Percentiles rank a stretch among this genome's conserved stretches.
Conservation (phyloP, 2,113 vertebrate species). For the Vidua chalybeata region DNA sequence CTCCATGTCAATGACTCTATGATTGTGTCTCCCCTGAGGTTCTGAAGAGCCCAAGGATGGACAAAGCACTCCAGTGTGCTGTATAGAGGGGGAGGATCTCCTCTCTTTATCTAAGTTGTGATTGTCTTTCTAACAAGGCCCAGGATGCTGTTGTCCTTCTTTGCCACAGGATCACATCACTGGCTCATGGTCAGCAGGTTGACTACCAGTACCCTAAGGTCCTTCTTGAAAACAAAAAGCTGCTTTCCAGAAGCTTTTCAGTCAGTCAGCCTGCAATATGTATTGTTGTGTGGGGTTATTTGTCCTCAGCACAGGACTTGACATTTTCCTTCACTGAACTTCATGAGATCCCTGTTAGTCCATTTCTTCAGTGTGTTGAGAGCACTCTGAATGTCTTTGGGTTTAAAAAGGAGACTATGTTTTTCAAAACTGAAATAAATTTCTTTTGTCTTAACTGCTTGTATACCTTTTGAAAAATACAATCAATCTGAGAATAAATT, state of each 20-base stretch:
- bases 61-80: background rate
- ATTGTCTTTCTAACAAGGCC: background rate
- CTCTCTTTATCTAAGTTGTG: background rate
- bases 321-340: background rate
- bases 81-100: background rate
- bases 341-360: background rate
- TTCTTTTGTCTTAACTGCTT: background rate
- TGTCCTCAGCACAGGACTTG: accelerated
- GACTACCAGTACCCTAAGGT: background rate
- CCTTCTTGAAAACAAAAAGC: background rate
- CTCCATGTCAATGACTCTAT: background rate
- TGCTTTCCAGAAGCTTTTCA: background rate
- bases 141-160: background rate
- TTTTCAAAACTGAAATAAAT: background rate
- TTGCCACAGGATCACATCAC: background rate
- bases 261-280: background rate
- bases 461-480: background rate
- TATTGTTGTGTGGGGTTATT: background rate
- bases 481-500: background rate
- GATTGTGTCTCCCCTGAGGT: background rate
- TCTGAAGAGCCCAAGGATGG: background rate
- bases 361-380: background rate
- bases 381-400: background rate
- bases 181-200: background rate
- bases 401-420: background rate